These are phyloP conservation scores for Heteromyza rotundicornis DNA, from an alignment of 2,888 invertebrate genomes.

Conservation along the genomic window DNA sequence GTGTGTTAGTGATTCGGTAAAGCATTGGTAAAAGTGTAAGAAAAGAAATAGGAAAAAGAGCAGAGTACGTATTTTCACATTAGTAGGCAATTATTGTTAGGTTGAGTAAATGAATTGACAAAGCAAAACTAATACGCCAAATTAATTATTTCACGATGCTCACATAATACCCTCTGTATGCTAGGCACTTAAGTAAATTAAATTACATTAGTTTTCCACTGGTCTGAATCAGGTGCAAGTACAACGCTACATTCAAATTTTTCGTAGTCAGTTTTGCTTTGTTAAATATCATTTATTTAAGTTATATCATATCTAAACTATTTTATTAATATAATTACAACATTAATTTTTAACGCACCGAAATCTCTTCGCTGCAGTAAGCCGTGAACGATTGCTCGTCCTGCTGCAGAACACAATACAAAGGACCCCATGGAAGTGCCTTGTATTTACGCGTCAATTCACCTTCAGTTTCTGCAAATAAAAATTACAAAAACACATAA, in stretches of 20 bases:
- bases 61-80: not conserved
- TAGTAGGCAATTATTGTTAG: not conserved
- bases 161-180: no score
- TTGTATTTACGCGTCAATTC: constrained; percentile 61
- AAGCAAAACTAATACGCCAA: not conserved
- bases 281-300: no score
- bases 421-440: constrained; percentile 70
- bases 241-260: no score
- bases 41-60: no score
- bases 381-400: constrained; percentile 75
- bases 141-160: no score
- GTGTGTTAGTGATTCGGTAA: constrained; percentile 25
- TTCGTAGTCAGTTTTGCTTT: no score
- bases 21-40: not conserved
- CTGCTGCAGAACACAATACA: constrained; percentile 74
- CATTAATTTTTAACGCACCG: constrained; percentile 64
- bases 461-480: constrained; percentile 60
- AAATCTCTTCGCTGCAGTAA: constrained; percentile 76
- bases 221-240: no score
- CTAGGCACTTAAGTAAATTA: no score
- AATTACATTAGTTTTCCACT: no score
- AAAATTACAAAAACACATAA: not conserved
- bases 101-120: not conserved
- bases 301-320: not conserved
- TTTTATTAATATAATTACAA: not conserved